Base-by-base conservation (phyloP, 2,797 vertebrate genomes). In the Phrynocephalus forsythii region DNA sequence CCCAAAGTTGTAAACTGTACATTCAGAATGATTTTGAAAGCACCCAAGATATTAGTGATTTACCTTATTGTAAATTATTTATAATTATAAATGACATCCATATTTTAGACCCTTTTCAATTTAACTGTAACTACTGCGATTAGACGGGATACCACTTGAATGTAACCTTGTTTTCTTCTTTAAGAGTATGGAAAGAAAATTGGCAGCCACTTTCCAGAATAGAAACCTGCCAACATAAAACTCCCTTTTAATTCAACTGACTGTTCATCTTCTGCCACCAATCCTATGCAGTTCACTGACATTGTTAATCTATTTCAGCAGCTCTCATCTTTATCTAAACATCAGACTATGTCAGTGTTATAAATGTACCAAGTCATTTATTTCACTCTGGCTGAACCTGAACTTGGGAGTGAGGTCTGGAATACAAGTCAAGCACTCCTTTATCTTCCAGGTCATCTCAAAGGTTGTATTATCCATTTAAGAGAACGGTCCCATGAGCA, bases 231-330 rank as follows among this genome's bases (percentile, higher is more conserved):
- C 69, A 52, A 79, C 11, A 56, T 26, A n/a, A 68, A 78, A 3
- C 38, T 68, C 10, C 66, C 66, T 52, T 50, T 79, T 79, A 52
- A 69, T 38, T 22, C 66, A 71, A 56, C 18, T 5, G 73, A 85
- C 16, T 77, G 3, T 20, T 48, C 6, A 7, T 68, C 38, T 63
- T 75, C 22, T 24, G 68, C 18, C 44, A 66, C 15, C 8, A 26
- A 44, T 78, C 28, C 63, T 20, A n/a, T 77, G 3, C 8, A 60
- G 33, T 13, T 48, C 56, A 6, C n/a, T 18, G 22, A 78, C 6
- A 78, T 28, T 67, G 44, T 30, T 78, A 22, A 85, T 68, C 83
- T 84, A 33, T 76, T 44, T 48, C 56, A 84, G 73, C 33, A 44
- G 56, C 33, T 11, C 26, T 84, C 33, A 76, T 10, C 24, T 76